Conservation (phyloP, 2,113 vertebrate genomes). For the Gopherus flavomarginatus region DNA sequence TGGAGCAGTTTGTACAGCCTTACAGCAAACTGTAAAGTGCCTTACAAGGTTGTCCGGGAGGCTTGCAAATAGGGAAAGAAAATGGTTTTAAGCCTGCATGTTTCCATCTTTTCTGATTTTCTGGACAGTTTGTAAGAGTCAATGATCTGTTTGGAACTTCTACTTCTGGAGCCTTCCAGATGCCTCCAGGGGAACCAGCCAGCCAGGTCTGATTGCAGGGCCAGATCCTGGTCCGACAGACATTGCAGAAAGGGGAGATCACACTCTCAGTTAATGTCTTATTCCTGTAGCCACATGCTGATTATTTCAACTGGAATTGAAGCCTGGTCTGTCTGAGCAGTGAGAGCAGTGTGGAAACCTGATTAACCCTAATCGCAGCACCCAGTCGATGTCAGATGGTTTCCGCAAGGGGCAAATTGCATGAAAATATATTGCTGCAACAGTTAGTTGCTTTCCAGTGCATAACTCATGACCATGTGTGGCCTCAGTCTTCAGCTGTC, state of each 20-base stretch:
- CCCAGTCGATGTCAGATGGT: fast-evolving
- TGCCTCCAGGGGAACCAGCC: fast-evolving
- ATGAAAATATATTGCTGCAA: too few species aligned
- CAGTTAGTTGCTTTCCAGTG: too few species aligned
- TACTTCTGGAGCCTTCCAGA: not conserved
- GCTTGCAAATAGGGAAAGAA: not conserved
- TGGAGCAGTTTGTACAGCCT: not conserved
- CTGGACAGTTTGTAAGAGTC: not conserved
- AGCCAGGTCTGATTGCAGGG: fast-evolving
- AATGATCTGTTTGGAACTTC: not conserved
- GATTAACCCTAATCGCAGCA: not conserved
- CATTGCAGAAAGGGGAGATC: slow-evolving; percentile 18
- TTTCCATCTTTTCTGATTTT: not conserved
- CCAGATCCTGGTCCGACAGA: fast-evolving
- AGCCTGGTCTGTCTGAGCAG: slow-evolving; percentile 1
- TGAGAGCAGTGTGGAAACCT: not conserved
- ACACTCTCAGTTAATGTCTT: slow-evolving; percentile 32
- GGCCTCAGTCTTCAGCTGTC: too few species aligned
- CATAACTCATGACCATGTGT: too few species aligned
- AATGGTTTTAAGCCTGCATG: fast-evolving
- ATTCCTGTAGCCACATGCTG: not conserved
- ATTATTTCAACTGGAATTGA: slow-evolving; percentile 44
- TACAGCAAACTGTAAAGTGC: not conserved
- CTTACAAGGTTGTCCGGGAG: not conserved
- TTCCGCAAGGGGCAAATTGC: not conserved